Evolutionary conservation across 2,113 vertebrate species (phyloP), one percentile per base, ranked within the genome.

Genomic region (Natator depressus): DNA sequence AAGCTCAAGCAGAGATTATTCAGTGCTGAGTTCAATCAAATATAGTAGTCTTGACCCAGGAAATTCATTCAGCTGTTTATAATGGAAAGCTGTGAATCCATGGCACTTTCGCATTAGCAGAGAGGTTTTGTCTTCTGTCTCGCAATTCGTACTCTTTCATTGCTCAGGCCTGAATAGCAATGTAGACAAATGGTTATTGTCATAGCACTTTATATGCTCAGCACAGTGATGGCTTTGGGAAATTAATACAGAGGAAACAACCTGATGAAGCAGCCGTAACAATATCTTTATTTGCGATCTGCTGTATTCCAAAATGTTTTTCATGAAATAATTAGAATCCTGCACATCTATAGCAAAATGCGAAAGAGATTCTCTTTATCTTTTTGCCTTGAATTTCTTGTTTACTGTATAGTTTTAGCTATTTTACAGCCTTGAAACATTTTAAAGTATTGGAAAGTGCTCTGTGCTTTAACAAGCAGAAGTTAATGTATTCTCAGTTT

Each of bases 161-260:
- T 91, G 10, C 65, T 80, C 47, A 90, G 42, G 31, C 84, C n/a
- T 75, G 89, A 89, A 93, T 94, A 89, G 80, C 72, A 92, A 80
- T 65, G 35, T 79, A 72, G 84, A 92, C 80, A 84, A 83, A 91
- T 88, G 86, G 50, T 78, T 91, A 6, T 69, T 96, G 93, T 91
- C 49, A 38, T 57, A 87, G 88, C 81, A 82, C 42, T 93, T 85
- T 93, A 20, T 57, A 84, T 76, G 24, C 69, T 93, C 83, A 49
- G 27, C 85, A 91, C 88, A 51, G 49, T 78, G 38, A 54, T 82
- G 96, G 93, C 79, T 87, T 82, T 94, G 13, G 82, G 93, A 96
- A 97, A 96, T 82, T 90, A 97, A 84, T 59, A 91, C 13, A 57
- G 83, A 91, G 90, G 55, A 51, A 94, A 53, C 38, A 89, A 84